A percentile compares a stretch with the other conserved stretches of the same genome.
Conservation (phyloP, 2,888 invertebrate genomes). For the Lepidochrysops patricia region DNA sequence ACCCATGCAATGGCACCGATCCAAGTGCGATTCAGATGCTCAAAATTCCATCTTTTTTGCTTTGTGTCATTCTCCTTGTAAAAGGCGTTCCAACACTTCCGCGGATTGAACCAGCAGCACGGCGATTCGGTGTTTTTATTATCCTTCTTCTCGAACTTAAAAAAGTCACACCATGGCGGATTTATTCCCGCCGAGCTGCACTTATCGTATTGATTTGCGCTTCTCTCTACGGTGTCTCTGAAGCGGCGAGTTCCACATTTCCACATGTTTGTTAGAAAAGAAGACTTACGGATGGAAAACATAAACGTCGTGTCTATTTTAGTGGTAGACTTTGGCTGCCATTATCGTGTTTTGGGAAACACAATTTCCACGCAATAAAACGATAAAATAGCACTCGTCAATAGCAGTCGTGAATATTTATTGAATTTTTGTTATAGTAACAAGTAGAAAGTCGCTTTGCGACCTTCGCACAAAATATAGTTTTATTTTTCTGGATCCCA, state of each 20-base stretch:
- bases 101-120: slow-evolving; percentile 43
- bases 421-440: not conserved
- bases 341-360: not conserved
- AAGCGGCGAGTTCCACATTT: slow-evolving; percentile 70
- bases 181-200: slow-evolving; percentile 54
- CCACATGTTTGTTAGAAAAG: slow-evolving; percentile 53
- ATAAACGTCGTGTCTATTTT: not conserved
- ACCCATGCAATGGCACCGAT: slow-evolving; percentile 73
- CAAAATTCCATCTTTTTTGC: slow-evolving; percentile 56
- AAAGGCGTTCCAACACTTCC: slow-evolving; percentile 39
- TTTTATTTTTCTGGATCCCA: not conserved
- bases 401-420: not conserved
- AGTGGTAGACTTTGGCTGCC: not conserved
- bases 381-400: not conserved
- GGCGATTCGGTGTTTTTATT: slow-evolving; percentile 35
- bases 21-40: slow-evolving; percentile 58
- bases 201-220: slow-evolving; percentile 65
- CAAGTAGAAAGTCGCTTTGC: not conserved
- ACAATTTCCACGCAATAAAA: not conserved
- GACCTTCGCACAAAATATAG: not conserved
- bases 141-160: slow-evolving; percentile 39
- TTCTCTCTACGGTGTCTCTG: slow-evolving; percentile 64
- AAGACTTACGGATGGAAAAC: not conserved
- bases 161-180: slow-evolving; percentile 31
- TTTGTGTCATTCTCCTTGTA: slow-evolving; percentile 45